Conservation (phyloP, 2,888 invertebrate species). For the Cryptocephalus moraei region DNA sequence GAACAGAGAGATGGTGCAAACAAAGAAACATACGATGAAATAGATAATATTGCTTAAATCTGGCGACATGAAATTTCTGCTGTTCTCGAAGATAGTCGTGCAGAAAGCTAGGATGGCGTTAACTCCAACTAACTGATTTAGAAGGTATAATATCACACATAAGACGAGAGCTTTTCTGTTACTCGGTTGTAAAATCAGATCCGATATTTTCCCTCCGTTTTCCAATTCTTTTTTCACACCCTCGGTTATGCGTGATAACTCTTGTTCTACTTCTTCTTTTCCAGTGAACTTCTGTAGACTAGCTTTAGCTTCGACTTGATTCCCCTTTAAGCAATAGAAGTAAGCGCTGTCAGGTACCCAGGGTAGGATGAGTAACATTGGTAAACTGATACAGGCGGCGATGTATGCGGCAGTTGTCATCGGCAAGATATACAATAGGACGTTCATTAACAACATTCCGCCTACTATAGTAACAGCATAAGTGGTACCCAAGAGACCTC, state of each 20-base stretch:
- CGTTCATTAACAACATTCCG: constrained; percentile 11
- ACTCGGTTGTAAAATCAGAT: constrained; percentile 24
- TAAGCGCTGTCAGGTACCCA: constrained; percentile 65
- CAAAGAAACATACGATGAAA: constrained; percentile 2
- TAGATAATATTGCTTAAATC: constrained; percentile 28
- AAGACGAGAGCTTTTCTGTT: constrained; percentile 27
- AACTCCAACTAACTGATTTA: constrained; percentile 37
- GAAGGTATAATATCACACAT: constrained; percentile 38
- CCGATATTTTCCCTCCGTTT: constrained; percentile 39
- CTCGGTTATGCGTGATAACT: constrained; percentile 43
- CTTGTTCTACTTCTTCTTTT: constrained; percentile 27
- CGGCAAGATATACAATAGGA: constrained; percentile 3
- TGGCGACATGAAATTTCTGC: constrained; percentile 25
- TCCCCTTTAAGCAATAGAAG: constrained; percentile 47
- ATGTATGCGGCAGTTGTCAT: constrained; percentile 3
- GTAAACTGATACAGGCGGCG: not conserved
- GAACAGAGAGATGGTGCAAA: constrained; percentile 28
- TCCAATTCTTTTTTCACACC: constrained; percentile 32
- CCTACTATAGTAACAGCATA: constrained; percentile 6
- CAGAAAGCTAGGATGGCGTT: constrained; percentile 35
- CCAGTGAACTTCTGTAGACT: constrained; percentile 54
- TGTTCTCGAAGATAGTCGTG: constrained; percentile 29
- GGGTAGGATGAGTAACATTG: constrained; percentile 30
- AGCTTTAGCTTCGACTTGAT: constrained; percentile 46
- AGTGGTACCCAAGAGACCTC: constrained; percentile 9